Conservation (phyloP, 2,888 invertebrate genomes). For the Amaurobius ferox region DNA sequence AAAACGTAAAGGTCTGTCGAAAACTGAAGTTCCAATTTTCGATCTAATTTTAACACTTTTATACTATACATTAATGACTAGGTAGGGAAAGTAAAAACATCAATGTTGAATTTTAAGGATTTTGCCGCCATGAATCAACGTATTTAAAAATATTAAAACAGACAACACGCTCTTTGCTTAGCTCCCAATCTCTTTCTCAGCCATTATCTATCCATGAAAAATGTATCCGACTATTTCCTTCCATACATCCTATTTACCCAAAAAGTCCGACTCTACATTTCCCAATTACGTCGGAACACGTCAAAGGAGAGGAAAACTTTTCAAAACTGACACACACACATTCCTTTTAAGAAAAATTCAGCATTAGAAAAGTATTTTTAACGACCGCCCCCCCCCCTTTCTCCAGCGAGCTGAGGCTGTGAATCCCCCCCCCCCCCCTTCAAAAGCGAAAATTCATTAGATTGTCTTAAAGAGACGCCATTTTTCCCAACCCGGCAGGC, state of each 20-base stretch:
- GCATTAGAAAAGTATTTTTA: neutral
- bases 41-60: too few species aligned
- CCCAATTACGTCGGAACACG: neutral
- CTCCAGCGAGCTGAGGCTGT: neutral
- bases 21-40: too few species aligned
- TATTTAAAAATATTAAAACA: too few species aligned
- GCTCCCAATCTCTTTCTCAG: too few species aligned
- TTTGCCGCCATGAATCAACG: too few species aligned
- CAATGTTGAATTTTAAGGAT: too few species aligned
- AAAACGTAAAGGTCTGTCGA: too few species aligned
- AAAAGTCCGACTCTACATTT: neutral
- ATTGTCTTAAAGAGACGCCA: conserved; percentile 35
- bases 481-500: conserved; percentile 28
- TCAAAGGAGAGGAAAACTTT: neutral
- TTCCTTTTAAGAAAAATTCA: neutral
- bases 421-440: neutral
- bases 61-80: too few species aligned
- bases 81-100: too few species aligned
- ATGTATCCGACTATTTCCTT: too few species aligned
- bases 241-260: neutral
- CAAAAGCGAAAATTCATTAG: conserved; percentile 38
- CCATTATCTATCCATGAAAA: too few species aligned
- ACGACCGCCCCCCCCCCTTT: neutral
- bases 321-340: conserved; percentile 4
- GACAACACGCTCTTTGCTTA: too few species aligned